Percentiles rank a stretch among this genome's conserved stretches.
Evolutionary conservation across 2,113 vertebrate species (phyloP).

Genomic region (Sylvia atricapilla): DNA sequence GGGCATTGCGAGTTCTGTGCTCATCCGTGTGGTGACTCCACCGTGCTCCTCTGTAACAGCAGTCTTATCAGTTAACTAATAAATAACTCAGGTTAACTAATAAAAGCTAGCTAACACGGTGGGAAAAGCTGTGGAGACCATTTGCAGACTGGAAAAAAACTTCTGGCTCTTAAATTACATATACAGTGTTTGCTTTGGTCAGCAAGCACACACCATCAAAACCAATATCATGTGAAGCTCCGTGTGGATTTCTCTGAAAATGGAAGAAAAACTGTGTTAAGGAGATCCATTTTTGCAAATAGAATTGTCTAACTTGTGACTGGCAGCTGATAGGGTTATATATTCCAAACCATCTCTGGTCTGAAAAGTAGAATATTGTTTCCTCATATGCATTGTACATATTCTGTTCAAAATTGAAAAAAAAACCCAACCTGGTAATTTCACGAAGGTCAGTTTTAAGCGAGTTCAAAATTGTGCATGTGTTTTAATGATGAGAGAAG

Average conservation of each 20-base stretch:
- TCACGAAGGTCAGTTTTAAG: not conserved
- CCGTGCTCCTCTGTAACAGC: not conserved
- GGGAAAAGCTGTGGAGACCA: not conserved
- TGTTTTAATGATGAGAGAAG: not conserved
- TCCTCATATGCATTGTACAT: not conserved
- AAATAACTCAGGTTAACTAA: not conserved
- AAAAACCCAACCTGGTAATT: not conserved
- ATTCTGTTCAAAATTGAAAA: not conserved
- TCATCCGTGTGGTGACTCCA: not conserved
- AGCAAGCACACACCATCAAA: not conserved
- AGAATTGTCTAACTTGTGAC: not conserved
- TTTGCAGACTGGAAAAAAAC: not conserved
- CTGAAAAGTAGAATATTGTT: not conserved
- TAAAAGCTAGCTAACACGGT: not conserved
- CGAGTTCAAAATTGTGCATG: not conserved
- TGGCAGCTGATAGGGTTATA: not conserved
- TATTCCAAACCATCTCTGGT: not conserved
- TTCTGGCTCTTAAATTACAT: not conserved
- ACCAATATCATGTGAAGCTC: not conserved
- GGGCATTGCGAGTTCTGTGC: slow-evolving; percentile 69
- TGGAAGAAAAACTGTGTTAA: not conserved
- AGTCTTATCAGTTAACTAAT: not conserved
- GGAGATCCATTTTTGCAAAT: not conserved
- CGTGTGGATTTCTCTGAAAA: not conserved
- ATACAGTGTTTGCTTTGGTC: not conserved